Percentiles rank a stretch among this genome's conserved stretches.
Conservation (phyloP, 1,140 invertebrate genomes). For the Streblospio benedicti region DNA sequence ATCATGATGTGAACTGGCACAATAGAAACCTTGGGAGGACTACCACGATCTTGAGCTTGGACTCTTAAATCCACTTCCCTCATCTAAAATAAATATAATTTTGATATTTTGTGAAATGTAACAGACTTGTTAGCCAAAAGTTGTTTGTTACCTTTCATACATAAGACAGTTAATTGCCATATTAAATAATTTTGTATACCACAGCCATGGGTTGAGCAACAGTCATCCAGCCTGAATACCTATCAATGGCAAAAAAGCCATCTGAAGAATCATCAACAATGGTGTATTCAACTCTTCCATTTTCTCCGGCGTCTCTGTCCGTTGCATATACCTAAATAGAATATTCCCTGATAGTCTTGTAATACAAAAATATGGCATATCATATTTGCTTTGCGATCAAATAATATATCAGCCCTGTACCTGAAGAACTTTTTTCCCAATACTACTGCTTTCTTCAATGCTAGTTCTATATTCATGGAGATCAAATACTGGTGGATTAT, state of each 20-base stretch:
- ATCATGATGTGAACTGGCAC: conserved; percentile 15
- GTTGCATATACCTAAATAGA: conserved; percentile 70
- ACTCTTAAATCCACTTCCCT: conserved; percentile 9
- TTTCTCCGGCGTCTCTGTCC: conserved; percentile 16
- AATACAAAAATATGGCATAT: too few species aligned
- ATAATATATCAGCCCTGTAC: too few species aligned
- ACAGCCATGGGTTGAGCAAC: conserved; percentile 52
- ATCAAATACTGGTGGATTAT: conserved; percentile 92
- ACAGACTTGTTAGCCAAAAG: neutral
- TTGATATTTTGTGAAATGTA: neutral
- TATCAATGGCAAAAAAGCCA: conserved; percentile 15
- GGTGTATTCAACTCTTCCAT: conserved; percentile 17
- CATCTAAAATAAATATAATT: conserved; percentile 6
- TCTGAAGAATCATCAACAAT: conserved; percentile 11
- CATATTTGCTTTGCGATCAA: too few species aligned
- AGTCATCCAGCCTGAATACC: conserved; percentile 14
- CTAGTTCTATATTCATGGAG: conserved; percentile 84
- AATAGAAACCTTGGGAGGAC: conserved; percentile 1
- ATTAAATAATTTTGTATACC: neutral
- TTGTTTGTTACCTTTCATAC: neutral
- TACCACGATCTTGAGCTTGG: conserved; percentile 12
- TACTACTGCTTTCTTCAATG: conserved; percentile 95
- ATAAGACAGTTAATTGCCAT: neutral
- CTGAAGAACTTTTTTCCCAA: conserved; percentile 90
- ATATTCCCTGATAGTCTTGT: conserved; percentile 96